Evolutionary conservation across 2,888 invertebrate species (phyloP), one percentile per base, ranked within the genome.

Genomic region (Tiliacea aurago): DNA sequence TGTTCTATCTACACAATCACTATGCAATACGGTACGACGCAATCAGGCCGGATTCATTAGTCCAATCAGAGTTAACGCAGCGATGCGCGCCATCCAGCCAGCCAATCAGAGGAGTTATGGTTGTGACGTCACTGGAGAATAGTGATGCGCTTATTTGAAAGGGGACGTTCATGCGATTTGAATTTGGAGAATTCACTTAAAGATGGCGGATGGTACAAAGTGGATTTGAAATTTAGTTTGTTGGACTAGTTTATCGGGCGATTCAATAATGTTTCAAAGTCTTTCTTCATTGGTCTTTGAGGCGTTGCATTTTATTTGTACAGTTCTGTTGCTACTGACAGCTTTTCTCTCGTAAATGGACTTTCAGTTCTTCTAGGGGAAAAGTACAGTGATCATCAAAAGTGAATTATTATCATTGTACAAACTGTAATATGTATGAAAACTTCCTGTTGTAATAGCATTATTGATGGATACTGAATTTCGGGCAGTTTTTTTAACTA

Each of bases 1-100:
- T 73, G 72, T 83, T 71, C 59, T 58, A 66, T 79, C 59, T 64
- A 71, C 68, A 71, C 70, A 81, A 75, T 85, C 78, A 81, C 84
- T 78, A 80, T 78, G 71, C 76, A 76, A 67, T 76, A 67, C 65
- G 64, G 68, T 82, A 59, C 82, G 82, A 79, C 72, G 79, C 90
- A 91, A 91, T 91, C 90, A 91, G 78, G 37, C 61, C 55, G 75
- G 87, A 90, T 91, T 90, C 89, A 90, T 91, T 91, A 91, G 84
- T 85, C 91, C 91, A 91, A 91, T 91, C 91, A 91, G 86, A 81
- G 83, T 81, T 81, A 84, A 86, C 83, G 84, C 85, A 86, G 78
- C 80, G 84, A 79, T 82, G 88, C 89, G 85, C 76, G 71, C 64
- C 70, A 64, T 62, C 56, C 65, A 83, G 72, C 74, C 75, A 84